Percentiles rank a stretch among this genome's conserved stretches.
Evolutionary conservation across 2,113 vertebrate genomes (phyloP).

Genomic region (Lonchura striata): DNA sequence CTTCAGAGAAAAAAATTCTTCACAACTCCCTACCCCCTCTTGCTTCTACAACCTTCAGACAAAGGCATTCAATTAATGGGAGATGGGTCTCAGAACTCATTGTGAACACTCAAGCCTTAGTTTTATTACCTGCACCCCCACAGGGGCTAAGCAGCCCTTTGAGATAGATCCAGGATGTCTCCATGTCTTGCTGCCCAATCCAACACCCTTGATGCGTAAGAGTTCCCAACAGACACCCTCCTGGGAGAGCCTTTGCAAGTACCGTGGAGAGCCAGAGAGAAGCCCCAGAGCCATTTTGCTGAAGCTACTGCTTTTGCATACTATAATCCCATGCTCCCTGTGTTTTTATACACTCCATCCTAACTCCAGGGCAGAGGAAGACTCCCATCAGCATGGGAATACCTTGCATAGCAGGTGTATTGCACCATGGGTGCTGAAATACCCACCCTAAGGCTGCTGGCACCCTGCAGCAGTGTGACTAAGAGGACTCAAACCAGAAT

Average conservation of each 20-base stretch:
- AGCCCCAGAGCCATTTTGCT: neutral
- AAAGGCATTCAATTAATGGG: neutral
- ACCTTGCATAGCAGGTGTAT: neutral
- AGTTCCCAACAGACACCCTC: neutral
- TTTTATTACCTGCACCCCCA: neutral
- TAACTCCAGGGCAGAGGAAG: neutral
- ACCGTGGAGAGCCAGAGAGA: neutral
- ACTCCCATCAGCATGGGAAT: neutral
- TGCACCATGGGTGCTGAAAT: neutral
- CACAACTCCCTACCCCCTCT: neutral
- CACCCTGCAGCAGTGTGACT: neutral
- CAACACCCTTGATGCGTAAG: rapidly evolving
- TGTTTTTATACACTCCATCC: neutral
- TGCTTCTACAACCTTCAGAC: neutral
- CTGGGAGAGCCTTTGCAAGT: neutral
- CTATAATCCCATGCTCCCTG: neutral
- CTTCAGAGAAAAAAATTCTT: neutral
- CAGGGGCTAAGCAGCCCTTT: neutral
- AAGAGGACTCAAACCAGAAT: neutral
- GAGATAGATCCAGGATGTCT: neutral
- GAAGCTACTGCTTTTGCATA: neutral
- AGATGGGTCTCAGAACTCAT: neutral
- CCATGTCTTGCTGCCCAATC: rapidly evolving
- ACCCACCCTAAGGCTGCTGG: neutral
- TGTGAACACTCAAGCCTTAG: neutral